phyloP scores from a whole-genome alignment of 2,113 vertebrate species.

The Catharus minimus region DNA sequence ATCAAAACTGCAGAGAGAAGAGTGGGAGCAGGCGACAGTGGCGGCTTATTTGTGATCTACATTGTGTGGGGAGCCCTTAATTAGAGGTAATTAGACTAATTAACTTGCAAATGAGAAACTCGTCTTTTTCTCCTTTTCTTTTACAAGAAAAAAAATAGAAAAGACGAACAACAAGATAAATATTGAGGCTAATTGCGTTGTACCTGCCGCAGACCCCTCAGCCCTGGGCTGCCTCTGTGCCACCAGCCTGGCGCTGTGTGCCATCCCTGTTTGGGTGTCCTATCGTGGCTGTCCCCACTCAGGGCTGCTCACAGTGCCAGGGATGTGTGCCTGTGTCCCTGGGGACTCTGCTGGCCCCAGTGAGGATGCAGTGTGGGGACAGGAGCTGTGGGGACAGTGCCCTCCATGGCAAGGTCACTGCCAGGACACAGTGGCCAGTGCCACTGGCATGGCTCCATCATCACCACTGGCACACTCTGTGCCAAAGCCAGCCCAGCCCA shows the following conservation, averaged over 20 bases:
- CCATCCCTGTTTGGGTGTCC: background rate
- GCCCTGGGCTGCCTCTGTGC: background rate
- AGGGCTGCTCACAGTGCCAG: background rate
- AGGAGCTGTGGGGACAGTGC: rapidly evolving
- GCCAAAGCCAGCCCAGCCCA: background rate
- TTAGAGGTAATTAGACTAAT: constrained; percentile 88
- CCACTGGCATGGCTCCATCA: background rate
- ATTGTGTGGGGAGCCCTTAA: constrained; percentile 81
- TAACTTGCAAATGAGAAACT: constrained; percentile 85
- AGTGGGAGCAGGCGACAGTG: constrained; percentile 29
- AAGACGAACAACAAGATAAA: constrained; percentile 48
- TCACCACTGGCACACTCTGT: rapidly evolving
- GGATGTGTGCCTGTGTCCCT: background rate
- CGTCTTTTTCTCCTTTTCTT: constrained; percentile 22
- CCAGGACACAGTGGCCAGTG: background rate
- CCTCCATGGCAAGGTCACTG: rapidly evolving
- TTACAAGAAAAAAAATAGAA: constrained; percentile 31
- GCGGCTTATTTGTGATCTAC: constrained; percentile 62
- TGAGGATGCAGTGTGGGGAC: rapidly evolving
- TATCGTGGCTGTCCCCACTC: rapidly evolving
- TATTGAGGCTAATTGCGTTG: constrained; percentile 71
- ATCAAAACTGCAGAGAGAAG: constrained; percentile 20
- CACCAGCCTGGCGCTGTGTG: rapidly evolving
- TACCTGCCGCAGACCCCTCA: background rate
- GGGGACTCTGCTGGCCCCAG: too few relatives aligned